Evolutionary conservation across 2,888 invertebrate species (phyloP), one percentile per base, ranked within the genome.

Genomic region (Megaustenia siamemsis): DNA sequence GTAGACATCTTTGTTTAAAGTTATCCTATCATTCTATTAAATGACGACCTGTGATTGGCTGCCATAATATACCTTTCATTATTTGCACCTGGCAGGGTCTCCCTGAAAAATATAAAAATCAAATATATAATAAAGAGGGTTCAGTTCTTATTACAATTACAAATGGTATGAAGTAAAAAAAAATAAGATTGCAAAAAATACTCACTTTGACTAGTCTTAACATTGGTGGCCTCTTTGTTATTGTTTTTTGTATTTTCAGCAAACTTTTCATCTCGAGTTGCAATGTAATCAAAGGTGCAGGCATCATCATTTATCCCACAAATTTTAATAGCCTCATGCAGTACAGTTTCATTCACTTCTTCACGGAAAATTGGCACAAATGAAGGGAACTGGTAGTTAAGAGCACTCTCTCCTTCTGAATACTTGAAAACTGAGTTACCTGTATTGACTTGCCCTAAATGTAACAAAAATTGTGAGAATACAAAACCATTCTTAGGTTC

Each of bases 241-340:
- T 4, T n/a, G 18, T 18, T 32, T 15, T 38, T 49, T 49, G 87
- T 88, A 32, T 60, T 75, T 3, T 63, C 56, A 15, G 89, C 88
- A 24, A 89, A 78, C 8, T 24, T 66, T 35, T 83, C 40, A 53
- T 83, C 83, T n/a, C 82, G 85, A 0, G 88, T 87, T 24, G 85
- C 87, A 15, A 87, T 38, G 56, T 69, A 87, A 77, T 90, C 90
- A 82, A 86, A 89, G 35, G 89, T 86, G 80, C 90, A 90, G 18
- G 86, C 85, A 21, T 1, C 6, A 43, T 77, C 63, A 10, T 76
- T 73, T n/a, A 24, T 1, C 5, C 87, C 87, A 86, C 90, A 90
- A 4, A 81, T 45, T 0, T 45, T 35, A 56, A 53, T 60, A 1
- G 89, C 88, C 1, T 80, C 56, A 12, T 32, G 10, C 28, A 38